These are phyloP conservation scores for Dicaeum eximium DNA, from an alignment of 2,113 vertebrate genomes.

Conservation along the genomic window DNA sequence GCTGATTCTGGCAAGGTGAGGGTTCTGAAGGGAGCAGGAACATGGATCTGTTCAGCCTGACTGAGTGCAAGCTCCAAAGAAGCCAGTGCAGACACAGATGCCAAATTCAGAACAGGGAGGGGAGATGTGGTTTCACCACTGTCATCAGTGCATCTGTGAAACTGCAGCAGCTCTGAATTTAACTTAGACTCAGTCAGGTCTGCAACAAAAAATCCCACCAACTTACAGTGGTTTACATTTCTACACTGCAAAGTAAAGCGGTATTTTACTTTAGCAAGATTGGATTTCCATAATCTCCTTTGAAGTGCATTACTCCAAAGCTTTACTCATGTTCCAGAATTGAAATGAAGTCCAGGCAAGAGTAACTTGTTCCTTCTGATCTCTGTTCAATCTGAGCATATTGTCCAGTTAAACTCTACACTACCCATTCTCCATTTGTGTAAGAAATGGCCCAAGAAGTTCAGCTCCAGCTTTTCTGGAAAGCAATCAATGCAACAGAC, in stretches of 20 bases:
- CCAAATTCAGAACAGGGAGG: neutral
- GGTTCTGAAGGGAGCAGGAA: neutral
- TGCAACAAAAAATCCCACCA: neutral
- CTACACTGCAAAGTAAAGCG: neutral
- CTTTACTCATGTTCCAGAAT: neutral
- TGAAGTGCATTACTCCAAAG: neutral
- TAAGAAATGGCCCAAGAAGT: neutral
- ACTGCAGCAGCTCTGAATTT: neutral
- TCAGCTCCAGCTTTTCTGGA: slow-evolving; percentile 7
- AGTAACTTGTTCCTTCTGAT: neutral
- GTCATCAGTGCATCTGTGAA: fast-evolving
- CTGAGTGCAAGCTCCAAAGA: neutral
- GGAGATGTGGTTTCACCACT: neutral
- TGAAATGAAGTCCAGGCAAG: neutral
- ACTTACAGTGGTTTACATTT: neutral
- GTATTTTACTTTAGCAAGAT: neutral
- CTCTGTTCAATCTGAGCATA: neutral
- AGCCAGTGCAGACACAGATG: neutral
- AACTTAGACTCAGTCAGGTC: neutral
- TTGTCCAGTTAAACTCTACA: neutral
- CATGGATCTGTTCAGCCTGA: neutral
- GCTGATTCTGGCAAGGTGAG: neutral
- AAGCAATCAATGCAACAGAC: neutral
- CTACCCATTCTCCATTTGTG: neutral
- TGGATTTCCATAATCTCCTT: neutral